phyloP scores from a whole-genome alignment of 2,888 invertebrate species.

The Acleris cristana region DNA sequence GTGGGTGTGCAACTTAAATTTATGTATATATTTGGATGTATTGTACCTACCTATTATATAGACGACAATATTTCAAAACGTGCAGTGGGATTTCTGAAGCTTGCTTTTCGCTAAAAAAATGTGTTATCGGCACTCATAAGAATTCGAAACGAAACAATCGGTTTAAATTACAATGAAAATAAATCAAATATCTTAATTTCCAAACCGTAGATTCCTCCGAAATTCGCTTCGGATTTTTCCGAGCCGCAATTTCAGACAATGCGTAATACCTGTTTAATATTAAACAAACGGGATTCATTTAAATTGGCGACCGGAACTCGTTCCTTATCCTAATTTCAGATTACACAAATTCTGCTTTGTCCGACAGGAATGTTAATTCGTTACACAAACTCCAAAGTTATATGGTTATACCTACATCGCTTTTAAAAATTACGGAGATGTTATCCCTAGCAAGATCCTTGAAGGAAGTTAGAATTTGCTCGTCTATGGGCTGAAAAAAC shows the following conservation, averaged over 20 bases:
- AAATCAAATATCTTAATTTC: background rate
- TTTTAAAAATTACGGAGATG: conserved; percentile 22
- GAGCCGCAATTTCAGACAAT: conserved; percentile 7
- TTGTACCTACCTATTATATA: no score
- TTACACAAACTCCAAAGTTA: conserved; percentile 13
- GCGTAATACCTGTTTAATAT: conserved; percentile 26
- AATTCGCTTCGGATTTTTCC: conserved; percentile 5
- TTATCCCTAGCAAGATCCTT: conserved; percentile 12
- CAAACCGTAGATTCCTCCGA: background rate
- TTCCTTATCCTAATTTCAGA: conserved; percentile 31
- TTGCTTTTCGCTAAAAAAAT: no score
- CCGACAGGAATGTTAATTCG: conserved; percentile 30
- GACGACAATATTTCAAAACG: no score
- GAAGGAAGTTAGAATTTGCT: conserved; percentile 12
- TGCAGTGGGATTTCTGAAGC: no score
- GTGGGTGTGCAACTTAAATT: no score
- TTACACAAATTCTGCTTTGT: conserved; percentile 20
- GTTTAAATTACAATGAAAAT: background rate
- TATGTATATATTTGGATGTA: no score
- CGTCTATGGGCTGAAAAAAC: background rate
- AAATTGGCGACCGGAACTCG: conserved; percentile 30
- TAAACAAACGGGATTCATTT: conserved; percentile 28
- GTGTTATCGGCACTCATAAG: no score
- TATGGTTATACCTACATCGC: conserved; percentile 3
- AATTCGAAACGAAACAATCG: no score